phyloP scores from a whole-genome alignment of 2,113 vertebrate genomes.

The Rafetus swinhoei region DNA sequence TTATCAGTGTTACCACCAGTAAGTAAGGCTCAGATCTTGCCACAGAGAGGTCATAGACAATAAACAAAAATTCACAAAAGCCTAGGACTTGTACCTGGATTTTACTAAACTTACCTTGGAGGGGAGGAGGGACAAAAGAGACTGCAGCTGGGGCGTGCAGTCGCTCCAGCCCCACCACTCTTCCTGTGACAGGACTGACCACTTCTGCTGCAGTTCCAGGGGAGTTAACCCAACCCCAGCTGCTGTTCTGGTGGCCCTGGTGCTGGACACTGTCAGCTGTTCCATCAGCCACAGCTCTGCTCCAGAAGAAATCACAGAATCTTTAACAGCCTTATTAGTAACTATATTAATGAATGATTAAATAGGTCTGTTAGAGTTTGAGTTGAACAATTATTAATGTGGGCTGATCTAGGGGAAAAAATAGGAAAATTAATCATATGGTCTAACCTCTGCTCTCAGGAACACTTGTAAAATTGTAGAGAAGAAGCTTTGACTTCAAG shows the following conservation, averaged over 20 bases:
- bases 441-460: constrained; percentile 7
- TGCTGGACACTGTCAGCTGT: too few species aligned
- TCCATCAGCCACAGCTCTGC: background rate
- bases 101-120: background rate
- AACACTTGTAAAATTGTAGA: background rate
- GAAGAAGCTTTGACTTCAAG: background rate
- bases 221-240: background rate
- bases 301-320: background rate
- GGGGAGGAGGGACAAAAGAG: background rate
- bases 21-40: background rate
- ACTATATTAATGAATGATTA: constrained; percentile 38
- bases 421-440: background rate
- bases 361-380: constrained; percentile 32
- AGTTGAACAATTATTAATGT: constrained; percentile 29
- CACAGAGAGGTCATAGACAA: background rate
- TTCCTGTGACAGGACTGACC: too few species aligned
- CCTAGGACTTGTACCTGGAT: background rate
- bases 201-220: background rate
- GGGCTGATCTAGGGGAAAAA: background rate
- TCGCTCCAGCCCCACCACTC: too few species aligned
- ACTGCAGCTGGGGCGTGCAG: background rate
- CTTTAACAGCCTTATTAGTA: too few species aligned
- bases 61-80: background rate
- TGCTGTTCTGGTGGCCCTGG: too few species aligned
- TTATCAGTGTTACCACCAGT: constrained; percentile 32